Percentiles rank a stretch among this genome's conserved stretches.
These are phyloP conservation scores for Entelurus aequoreus DNA, from an alignment of 2,113 vertebrate genomes.

Conservation along the genomic window DNA sequence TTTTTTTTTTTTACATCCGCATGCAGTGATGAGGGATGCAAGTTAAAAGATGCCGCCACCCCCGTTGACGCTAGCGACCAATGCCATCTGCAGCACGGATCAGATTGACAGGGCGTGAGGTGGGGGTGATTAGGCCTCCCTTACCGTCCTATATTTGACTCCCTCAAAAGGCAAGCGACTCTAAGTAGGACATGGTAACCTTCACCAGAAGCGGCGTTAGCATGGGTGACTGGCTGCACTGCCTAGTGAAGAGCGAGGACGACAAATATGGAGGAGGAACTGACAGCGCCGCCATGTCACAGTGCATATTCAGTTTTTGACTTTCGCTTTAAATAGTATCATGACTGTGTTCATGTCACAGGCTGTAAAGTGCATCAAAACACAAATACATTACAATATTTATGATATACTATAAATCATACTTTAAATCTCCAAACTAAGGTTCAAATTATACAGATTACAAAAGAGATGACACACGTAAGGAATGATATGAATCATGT, in stretches of 20 bases:
- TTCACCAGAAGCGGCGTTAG: constrained; percentile 54
- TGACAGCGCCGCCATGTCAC: constrained; percentile 35
- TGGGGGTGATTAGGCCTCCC: constrained; percentile 42
- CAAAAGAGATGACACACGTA: neutral
- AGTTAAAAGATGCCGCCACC: constrained; percentile 13
- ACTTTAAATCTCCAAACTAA: too few species aligned
- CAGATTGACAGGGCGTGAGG: constrained; percentile 28
- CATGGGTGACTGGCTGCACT: constrained; percentile 49
- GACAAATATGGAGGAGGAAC: constrained; percentile 24
- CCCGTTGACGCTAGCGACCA: constrained; percentile 27
- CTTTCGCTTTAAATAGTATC: neutral
- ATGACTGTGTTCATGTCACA: constrained; percentile 8
- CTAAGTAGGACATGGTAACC: constrained; percentile 69
- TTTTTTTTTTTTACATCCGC: constrained; percentile 7
- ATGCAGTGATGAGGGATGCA: constrained; percentile 20
- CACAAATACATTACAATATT: too few species aligned
- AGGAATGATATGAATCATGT: neutral
- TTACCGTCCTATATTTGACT: constrained; percentile 68
- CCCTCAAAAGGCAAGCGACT: constrained; percentile 46
- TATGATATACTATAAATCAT: too few species aligned
- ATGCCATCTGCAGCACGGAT: constrained; percentile 49
- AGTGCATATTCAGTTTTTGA: constrained; percentile 18
- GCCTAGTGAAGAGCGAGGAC: constrained; percentile 33
- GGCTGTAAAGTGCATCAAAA: constrained; percentile 2
- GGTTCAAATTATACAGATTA: too few species aligned